Evolutionary conservation across 2,113 vertebrate genomes (phyloP), one percentile per base, ranked within the genome.

Genomic region (Sorex araneus): DNA sequence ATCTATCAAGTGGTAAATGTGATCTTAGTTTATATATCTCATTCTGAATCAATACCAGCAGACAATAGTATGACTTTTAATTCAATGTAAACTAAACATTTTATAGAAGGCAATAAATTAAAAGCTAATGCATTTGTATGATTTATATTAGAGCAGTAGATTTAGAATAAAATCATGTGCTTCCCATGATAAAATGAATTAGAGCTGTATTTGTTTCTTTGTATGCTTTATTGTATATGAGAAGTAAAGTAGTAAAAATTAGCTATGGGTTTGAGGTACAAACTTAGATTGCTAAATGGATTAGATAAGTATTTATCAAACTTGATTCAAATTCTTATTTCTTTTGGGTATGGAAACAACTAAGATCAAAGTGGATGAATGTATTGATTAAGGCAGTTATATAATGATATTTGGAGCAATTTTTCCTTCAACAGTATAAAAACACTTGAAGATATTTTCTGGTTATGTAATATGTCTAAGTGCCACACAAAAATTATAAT

Each of bases 71-170:
- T 89, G 67, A 32, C 10, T 87, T 67, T 6, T 4, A 87, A 74
- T 63, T 74, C 57, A n/a, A 69, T 84, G 73, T 25, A 79, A 90
- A 63, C 5, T 36, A 91, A 67, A 32, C 6, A 9, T 43, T 87
- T 69, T 64, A 64, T 87, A 71, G 43, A 36, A 45, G 28, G 57
- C 5, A 86, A 78, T 34, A 15, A 84, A 10, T 50, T 32, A 81
- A 84, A 92, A 28, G 30, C 13, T 81, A 69, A 89, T 13, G 36
- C 80, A 79, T 83, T 89, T 78, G 18, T 83, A 32, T 83, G 77
- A 32, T 34, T 75, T 86, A 57, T 25, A 74, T 77, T 54, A 88
- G 70, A 87, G n/a, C 13, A n/a, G 43, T 90, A 91, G 32, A 19
- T 71, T 23, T 12, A 88, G 47, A 87, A 84, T 60, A 79, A 90